phyloP scores from a whole-genome alignment of 2,797 vertebrate species.

The Meda fulgida region DNA sequence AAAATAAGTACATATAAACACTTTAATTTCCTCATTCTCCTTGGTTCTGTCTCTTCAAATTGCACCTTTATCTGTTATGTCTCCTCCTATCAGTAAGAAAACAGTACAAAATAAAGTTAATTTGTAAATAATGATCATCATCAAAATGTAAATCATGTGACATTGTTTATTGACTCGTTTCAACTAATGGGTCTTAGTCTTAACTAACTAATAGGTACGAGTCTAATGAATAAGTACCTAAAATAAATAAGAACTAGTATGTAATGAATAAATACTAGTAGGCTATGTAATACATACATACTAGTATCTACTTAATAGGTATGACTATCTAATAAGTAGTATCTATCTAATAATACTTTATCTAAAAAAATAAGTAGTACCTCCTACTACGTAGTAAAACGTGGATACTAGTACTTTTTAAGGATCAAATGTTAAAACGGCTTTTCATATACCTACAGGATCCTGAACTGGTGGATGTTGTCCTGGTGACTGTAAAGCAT shows the following conservation, averaged over 20 bases:
- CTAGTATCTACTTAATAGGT: too few relatives aligned
- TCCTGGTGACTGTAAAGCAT: background rate
- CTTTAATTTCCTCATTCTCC: background rate
- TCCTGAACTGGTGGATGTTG: background rate
- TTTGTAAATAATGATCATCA: background rate
- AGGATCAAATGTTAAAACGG: too few relatives aligned
- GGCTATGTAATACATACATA: too few relatives aligned
- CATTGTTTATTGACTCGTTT: background rate
- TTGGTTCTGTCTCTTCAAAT: conserved; percentile 33
- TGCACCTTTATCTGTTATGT: conserved; percentile 47
- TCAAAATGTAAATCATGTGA: background rate
- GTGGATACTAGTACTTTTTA: too few relatives aligned
- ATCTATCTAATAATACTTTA: too few relatives aligned
- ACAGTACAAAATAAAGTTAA: background rate
- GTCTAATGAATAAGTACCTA: too few relatives aligned
- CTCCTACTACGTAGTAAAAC: too few relatives aligned
- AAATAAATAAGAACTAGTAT: too few relatives aligned
- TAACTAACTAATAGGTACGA: too few relatives aligned
- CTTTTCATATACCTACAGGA: background rate
- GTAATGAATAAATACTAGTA: too few relatives aligned
- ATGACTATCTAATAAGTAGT: too few relatives aligned
- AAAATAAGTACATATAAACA: background rate
- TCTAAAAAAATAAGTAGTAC: too few relatives aligned
- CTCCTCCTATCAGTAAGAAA: conserved; percentile 35
- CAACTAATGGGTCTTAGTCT: background rate